Conservation (phyloP, 2,888 invertebrate species). For the Trachelus stipa region DNA sequence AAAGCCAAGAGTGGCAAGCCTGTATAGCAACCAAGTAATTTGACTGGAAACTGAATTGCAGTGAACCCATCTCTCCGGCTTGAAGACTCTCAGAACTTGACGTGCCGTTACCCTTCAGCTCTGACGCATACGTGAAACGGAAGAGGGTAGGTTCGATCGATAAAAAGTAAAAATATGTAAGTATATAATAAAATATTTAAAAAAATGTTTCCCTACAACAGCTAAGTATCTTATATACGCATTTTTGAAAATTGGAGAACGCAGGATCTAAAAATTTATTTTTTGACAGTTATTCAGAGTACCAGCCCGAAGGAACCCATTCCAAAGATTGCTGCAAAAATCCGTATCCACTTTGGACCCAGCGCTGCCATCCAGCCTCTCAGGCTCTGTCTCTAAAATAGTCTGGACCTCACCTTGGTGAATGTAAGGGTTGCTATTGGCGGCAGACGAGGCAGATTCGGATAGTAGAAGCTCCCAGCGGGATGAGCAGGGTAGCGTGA, state of each 20-base stretch:
- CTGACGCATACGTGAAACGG: neutral
- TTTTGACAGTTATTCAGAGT: too few relatives aligned
- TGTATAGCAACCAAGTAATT: conserved; percentile 48
- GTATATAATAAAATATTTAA: neutral
- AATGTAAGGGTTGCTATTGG: conserved; percentile 92
- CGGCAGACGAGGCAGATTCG: conserved; percentile 86
- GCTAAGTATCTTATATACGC: neutral
- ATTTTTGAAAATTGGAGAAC: neutral
- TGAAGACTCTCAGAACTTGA: neutral
- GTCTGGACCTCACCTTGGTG: conserved; percentile 77
- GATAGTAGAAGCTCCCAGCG: conserved; percentile 95
- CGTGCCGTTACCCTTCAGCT: neutral
- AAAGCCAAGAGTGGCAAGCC: conserved; percentile 17
- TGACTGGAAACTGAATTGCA: conserved; percentile 49
- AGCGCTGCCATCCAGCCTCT: too few relatives aligned
- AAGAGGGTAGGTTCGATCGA: neutral
- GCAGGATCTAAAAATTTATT: too few relatives aligned
- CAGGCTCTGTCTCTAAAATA: neutral
- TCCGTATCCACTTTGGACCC: neutral
- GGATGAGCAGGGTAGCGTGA: conserved; percentile 91
- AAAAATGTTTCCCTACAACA: neutral
- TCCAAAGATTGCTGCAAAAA: neutral
- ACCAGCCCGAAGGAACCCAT: neutral
- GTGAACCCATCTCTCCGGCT: neutral
- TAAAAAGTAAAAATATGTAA: neutral